Percentiles rank a stretch among this genome's conserved stretches.
phyloP scores from a whole-genome alignment of 2,888 invertebrate species.

The Cerastis rubricosa region DNA sequence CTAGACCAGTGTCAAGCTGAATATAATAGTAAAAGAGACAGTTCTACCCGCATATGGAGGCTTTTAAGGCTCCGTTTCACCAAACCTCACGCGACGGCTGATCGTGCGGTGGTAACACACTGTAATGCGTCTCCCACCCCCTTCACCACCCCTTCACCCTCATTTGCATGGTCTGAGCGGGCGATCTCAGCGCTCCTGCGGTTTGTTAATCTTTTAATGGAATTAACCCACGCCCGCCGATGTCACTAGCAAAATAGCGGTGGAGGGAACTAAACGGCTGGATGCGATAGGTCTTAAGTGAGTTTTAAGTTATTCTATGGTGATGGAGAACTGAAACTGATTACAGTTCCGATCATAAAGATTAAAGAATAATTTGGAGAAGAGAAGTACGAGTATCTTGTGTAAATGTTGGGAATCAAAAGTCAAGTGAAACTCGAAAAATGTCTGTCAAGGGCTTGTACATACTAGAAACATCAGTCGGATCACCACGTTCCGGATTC shows the following conservation, averaged over 20 bases:
- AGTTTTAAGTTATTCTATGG: background rate
- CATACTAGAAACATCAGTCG: no score
- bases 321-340: background rate
- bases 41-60: constrained; percentile 21
- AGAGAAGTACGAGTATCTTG: no score
- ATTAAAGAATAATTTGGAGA: no score
- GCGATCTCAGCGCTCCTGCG: constrained; percentile 79
- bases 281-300: constrained; percentile 50
- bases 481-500: no score
- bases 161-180: constrained; percentile 72
- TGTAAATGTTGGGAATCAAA: no score
- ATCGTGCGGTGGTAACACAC: constrained; percentile 55
- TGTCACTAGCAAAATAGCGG: constrained; percentile 83
- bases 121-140: constrained; percentile 37
- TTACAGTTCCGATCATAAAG: no score
- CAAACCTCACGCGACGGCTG: constrained; percentile 37
- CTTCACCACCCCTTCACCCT: constrained; percentile 40
- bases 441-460: no score
- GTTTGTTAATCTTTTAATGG: constrained; percentile 89
- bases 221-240: constrained; percentile 84
- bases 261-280: constrained; percentile 59
- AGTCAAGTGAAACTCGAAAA: no score
- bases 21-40: constrained; percentile 33
- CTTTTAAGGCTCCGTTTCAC: constrained; percentile 38
- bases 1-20: constrained; percentile 16